These are phyloP conservation scores for Oreochromis grahami DNA, from an alignment of 2,797 vertebrate genomes.

Conservation along the genomic window DNA sequence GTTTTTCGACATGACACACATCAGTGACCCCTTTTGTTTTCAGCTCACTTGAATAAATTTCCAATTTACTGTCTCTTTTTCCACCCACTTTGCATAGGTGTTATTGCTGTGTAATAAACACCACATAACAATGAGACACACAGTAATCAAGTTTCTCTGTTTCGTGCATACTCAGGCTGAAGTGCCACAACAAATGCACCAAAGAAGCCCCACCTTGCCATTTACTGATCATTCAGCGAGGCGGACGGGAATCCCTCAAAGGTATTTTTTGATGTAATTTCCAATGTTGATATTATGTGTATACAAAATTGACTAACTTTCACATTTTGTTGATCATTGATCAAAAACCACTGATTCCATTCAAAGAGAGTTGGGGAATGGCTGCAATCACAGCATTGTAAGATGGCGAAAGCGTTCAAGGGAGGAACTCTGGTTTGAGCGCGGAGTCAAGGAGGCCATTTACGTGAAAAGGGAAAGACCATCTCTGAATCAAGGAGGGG, in stretches of 20 bases:
- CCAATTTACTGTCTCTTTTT: not conserved
- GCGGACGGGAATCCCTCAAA: conserved; percentile 82
- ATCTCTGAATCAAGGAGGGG: fast-evolving
- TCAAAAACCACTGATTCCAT: not conserved
- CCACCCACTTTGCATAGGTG: not conserved
- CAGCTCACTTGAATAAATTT: not conserved
- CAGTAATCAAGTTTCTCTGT: not conserved
- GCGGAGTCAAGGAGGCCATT: not conserved
- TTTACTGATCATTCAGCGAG: conserved; percentile 95
- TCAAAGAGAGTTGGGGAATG: not conserved
- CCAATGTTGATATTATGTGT: not conserved
- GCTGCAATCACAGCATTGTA: not conserved
- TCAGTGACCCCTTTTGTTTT: not conserved
- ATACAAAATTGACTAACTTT: not conserved
- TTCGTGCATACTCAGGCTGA: conserved; percentile 80
- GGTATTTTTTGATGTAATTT: conserved; percentile 33
- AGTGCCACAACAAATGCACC: conserved; percentile 99
- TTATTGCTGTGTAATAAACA: not conserved
- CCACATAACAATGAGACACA: not conserved
- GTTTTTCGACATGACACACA: not conserved
- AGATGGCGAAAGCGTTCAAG: not conserved
- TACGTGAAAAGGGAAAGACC: fast-evolving
- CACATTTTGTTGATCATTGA: not conserved
- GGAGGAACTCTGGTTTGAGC: not conserved
- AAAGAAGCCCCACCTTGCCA: conserved; percentile 99